These are phyloP conservation scores for Lagocephalus sceleratus DNA, from an alignment of 2,797 vertebrate genomes.

Conservation along the genomic window DNA sequence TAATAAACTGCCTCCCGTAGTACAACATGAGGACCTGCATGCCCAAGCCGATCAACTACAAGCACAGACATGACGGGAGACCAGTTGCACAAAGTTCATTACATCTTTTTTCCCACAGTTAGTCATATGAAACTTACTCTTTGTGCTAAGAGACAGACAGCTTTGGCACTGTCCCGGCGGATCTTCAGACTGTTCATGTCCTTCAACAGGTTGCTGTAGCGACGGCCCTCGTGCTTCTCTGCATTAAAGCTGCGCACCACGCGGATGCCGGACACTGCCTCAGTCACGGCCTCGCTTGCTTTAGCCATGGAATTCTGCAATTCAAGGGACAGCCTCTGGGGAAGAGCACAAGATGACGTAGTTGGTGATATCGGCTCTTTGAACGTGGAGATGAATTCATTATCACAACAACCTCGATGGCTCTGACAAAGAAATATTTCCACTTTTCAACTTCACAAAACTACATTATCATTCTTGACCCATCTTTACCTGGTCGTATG, in stretches of 20 bases:
- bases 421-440: too few species aligned
- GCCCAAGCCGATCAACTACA: slow-evolving; percentile 56
- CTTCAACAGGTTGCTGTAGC: slow-evolving; percentile 70
- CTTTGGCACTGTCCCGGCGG: slow-evolving; percentile 46
- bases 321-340: slow-evolving; percentile 69
- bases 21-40: slow-evolving; percentile 79
- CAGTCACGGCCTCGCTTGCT: slow-evolving; percentile 74
- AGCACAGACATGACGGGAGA: slow-evolving; percentile 9
- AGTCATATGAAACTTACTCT: slow-evolving; percentile 64
- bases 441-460: too few species aligned
- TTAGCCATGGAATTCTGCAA: slow-evolving; percentile 77
- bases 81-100: background rate
- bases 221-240: slow-evolving; percentile 63
- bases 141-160: slow-evolving; percentile 65
- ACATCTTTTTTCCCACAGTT: background rate
- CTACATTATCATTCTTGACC: background rate
- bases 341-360: background rate
- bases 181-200: slow-evolving; percentile 69
- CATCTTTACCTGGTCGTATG: slow-evolving; percentile 72
- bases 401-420: too few species aligned
- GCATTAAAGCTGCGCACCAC: slow-evolving; percentile 80
- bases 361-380: too few species aligned
- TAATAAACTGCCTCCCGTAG: slow-evolving; percentile 75
- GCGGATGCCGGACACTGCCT: slow-evolving; percentile 73
- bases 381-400: too few species aligned